phyloP scores from a whole-genome alignment of 2,797 vertebrate species.

The Eleutherodactylus coqui region DNA sequence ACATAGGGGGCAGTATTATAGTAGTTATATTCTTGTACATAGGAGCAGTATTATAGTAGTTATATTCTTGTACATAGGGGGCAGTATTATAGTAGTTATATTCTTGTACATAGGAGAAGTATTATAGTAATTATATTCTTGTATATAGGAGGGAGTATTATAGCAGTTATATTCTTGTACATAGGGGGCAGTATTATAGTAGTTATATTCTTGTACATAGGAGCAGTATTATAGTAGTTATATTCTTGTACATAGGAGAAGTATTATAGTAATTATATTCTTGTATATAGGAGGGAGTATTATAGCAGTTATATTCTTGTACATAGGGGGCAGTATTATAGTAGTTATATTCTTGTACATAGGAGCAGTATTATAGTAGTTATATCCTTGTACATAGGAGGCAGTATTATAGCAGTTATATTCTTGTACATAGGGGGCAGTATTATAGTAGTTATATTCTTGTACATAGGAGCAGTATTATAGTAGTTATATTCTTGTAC shows the following conservation, averaged over 20 bases:
- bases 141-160: neutral
- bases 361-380: neutral
- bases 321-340: neutral
- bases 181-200: conserved; percentile 5
- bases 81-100: too few species aligned
- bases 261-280: too few species aligned
- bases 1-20: conserved; percentile 3
- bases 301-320: too few species aligned
- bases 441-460: conserved; percentile 7
- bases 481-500: neutral
- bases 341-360: conserved; percentile 5
- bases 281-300: too few species aligned
- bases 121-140: neutral
- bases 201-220: conserved; percentile 1
- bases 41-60: conserved; percentile 3
- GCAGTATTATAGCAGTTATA: neutral
- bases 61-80: too few species aligned
- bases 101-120: too few species aligned
- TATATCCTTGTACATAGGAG: neutral
- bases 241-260: too few species aligned
- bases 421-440: neutral
- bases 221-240: too few species aligned
- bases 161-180: conserved; percentile 4
- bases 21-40: conserved; percentile 12
- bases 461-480: neutral